Evolutionary conservation across 2,888 invertebrate species (phyloP), one percentile per base, ranked within the genome.

Genomic region (Hirtodrosophila confusa): DNA sequence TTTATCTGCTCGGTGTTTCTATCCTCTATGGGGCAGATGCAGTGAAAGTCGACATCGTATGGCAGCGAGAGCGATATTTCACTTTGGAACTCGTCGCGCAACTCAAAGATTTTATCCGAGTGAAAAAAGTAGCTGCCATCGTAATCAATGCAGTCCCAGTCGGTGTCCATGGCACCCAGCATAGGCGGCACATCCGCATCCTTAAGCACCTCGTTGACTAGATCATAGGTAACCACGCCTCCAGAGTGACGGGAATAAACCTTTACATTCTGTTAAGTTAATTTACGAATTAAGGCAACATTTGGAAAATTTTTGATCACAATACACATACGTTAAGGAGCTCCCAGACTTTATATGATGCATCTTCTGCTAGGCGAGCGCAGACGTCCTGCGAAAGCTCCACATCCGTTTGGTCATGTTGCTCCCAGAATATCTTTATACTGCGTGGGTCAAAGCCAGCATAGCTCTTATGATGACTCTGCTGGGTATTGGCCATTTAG

Each of bases 351-450:
- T 91, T 91, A 64, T 91, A 92, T 6, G 92, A 90, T 3, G 85
- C 91, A 82, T 92, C 92, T 66, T 92, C 92, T 0, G 92, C 91
- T 4, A 92, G 57, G 0, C 88, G 85, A 0, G 90, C 80, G 49
- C 89, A 90, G 4, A 91, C 89, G 27, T 91, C 92, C 11, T 87
- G 78, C 0, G 88, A 84, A 4, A 92, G 66, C 35, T 91, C 91
- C 5, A 89, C 89, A 65, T 91, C 91, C 35, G 89, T 90, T 56
- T 90, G 90, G 43, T 91, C 91, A 65, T 91, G 88, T 66, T 92
- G 92, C 58, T 92, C 92, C 91, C 92, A 92, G 40, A 91, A 90
- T 7, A 91, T 89, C 72, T 91, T 91, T 0, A 92, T 88, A 11
- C 89, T 89, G 35, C 90, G 88, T 1, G 90, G 80, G 33, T 90